Base-by-base conservation (phyloP, 1,140 invertebrate species). In the Asbolus verrucosus region DNA sequence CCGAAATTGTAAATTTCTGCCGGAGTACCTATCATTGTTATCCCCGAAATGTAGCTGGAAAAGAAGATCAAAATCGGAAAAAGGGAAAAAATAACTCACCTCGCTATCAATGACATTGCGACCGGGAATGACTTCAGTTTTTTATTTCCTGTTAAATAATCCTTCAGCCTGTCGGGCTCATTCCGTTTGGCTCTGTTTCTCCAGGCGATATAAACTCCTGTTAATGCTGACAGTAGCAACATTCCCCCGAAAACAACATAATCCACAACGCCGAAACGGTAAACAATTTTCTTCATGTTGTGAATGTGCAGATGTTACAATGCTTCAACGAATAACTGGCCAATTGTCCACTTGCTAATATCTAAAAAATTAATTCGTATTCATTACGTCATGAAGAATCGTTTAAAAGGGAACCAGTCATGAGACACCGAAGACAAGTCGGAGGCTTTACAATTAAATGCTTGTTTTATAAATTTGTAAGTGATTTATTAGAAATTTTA, bases 1-100 rank as follows among this genome's bases (percentile, higher is more conserved):
- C 93, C 93, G 80, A 88, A 94, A 81, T 90, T 91, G 79, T 95
- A 96, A 71, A 94, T 91, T 83, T 96, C 94, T 0, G 93, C 88
- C 2, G 94, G 94, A 6, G 91, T 93, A 8, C 94, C 95, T 9
- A 97, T 83, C 66, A 97, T 88, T 5, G 94, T 95, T 24, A 96
- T 92, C 46, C 94, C 94, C 0, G 94, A 96, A 79, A 96, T 91
- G 80, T 95, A 95, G 77, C 91, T 93, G 76, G 62, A 78, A 77
- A 61, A 67, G 15, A 14, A 30, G 21, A 18, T 38, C 13, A 36
- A 18, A 30, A 8, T 30, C 30, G 13, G 13, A 24, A 62, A 38
- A 46, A 66, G 13, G 21, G 11, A 19, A 46, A n/a, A 65, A 24
- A 36, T 36, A 36, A 36, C 33, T 36, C 21, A 93, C 91, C 91